Evolutionary conservation across 2,797 vertebrate genomes (phyloP).

Genomic region (Pelochelys cantorii): DNA sequence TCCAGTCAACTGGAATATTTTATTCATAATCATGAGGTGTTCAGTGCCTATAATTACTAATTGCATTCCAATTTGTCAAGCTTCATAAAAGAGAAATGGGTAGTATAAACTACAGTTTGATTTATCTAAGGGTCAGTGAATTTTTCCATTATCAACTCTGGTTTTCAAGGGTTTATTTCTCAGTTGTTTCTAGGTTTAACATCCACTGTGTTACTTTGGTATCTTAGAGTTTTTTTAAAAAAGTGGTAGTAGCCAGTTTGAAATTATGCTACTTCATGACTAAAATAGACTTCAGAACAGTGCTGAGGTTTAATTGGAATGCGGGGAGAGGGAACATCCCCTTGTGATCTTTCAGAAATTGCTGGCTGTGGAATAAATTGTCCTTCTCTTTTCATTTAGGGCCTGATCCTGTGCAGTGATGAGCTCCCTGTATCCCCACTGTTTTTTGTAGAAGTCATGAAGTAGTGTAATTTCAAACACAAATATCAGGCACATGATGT

Average conservation of each 20-base stretch:
- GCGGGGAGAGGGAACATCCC: background rate
- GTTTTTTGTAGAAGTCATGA: rapidly evolving
- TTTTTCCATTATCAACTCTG: conserved; percentile 65
- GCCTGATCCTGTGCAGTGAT: background rate
- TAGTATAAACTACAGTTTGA: conserved; percentile 23
- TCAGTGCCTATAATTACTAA: conserved; percentile 76
- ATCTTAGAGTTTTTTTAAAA: conserved; percentile 33
- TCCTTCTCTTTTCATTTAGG: background rate
- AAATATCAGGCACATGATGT: background rate
- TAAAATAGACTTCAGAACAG: background rate
- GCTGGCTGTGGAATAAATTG: background rate
- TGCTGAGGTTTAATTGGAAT: background rate
- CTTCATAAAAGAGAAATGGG: conserved; percentile 66
- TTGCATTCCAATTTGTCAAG: conserved; percentile 69
- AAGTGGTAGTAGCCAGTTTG: conserved; percentile 24
- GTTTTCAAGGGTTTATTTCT: conserved; percentile 32
- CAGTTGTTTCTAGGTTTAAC: conserved; percentile 37
- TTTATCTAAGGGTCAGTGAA: conserved; percentile 62
- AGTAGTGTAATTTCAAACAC: too few relatives aligned
- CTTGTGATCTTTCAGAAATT: background rate
- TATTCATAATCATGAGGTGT: conserved; percentile 67
- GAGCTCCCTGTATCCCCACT: background rate
- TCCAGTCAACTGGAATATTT: conserved; percentile 73
- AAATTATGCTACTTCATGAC: conserved; percentile 23
- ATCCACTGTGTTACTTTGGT: conserved; percentile 12